These are phyloP conservation scores for Julus scandinavius DNA, from an alignment of 2,888 invertebrate species.

Conservation along the genomic window DNA sequence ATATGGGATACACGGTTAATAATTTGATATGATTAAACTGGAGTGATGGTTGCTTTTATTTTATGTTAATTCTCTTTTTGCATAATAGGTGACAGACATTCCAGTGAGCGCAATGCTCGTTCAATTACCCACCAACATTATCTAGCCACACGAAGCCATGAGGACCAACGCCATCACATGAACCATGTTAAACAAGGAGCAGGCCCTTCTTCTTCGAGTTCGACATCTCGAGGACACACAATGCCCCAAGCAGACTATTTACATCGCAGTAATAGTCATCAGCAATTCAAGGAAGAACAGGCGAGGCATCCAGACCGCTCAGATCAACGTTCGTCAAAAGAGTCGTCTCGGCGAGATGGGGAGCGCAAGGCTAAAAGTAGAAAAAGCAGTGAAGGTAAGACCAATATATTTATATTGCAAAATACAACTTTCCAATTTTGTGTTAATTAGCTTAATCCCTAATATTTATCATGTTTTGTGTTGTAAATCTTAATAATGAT, in stretches of 20 bases:
- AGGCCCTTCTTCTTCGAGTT: constrained; percentile 42
- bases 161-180: constrained; percentile 53
- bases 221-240: background rate
- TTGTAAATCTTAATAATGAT: too few species aligned
- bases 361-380: constrained; percentile 54
- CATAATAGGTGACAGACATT: constrained; percentile 57
- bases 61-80: background rate
- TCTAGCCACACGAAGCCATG: constrained; percentile 37
- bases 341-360: constrained; percentile 5
- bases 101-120: constrained; percentile 57
- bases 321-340: constrained; percentile 41
- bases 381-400: constrained; percentile 57
- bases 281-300: constrained; percentile 55
- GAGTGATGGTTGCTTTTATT: background rate
- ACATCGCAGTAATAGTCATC: constrained; percentile 54
- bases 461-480: background rate
- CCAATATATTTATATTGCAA: background rate
- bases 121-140: constrained; percentile 55
- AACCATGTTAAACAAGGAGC: constrained; percentile 39
- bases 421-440: background rate
- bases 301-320: constrained; percentile 30
- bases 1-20: too few species aligned
- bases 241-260: constrained; percentile 36
- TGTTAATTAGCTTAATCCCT: background rate
- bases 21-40: too few species aligned